Base-by-base conservation (phyloP, 2,113 vertebrate species). In the Vidua macroura region DNA sequence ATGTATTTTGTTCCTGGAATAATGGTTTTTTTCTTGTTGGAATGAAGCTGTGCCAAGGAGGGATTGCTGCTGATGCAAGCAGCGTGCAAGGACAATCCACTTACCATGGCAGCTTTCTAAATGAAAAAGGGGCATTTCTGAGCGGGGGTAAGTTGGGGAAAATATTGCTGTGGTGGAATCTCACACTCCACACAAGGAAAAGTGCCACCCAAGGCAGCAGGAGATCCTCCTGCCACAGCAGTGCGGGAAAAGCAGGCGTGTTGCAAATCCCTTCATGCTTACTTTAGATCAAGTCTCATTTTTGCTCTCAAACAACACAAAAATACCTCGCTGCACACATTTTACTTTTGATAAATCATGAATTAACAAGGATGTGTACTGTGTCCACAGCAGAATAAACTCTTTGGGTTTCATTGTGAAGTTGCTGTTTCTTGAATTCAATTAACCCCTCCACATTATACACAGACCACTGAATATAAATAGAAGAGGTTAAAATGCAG, bases 401-500 rank as follows among this genome's bases (percentile, higher is more conserved):
- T 74, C 89, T 39, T 90, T 12, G 37, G 39, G 55, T 95, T 94
- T 89, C 63, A 66, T 77, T 92, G 92, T 82, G 44, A 95, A 97
- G 93, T 92, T 93, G 55, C 95, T 44, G 24, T 84, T 93, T 93
- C 95, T 90, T 77, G 30, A 58, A 83, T 67, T 55, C 93, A 96
- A 48, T 69, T 92, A 96, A 93, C 78, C 76, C 95, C 74, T 95
- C 74, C 82, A 92, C 96, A 95, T 96, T 90, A 95, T 28, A 95
- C 81, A 90, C 92, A 86, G 60, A 89, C 79, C 74, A 84, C 95
- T 84, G 84, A 82, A 83, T 93, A 92, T 97, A 98, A 97, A 97
- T 76, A 97, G 96, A 95, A 94, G 77, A 96, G 70, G 95, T 96
- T 97, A 94, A 97, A 97, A 97, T 92, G 81, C 68, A 93, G 92